Evolutionary conservation across 1,140 invertebrate genomes (phyloP).

Genomic region (Acarapis woodi): DNA sequence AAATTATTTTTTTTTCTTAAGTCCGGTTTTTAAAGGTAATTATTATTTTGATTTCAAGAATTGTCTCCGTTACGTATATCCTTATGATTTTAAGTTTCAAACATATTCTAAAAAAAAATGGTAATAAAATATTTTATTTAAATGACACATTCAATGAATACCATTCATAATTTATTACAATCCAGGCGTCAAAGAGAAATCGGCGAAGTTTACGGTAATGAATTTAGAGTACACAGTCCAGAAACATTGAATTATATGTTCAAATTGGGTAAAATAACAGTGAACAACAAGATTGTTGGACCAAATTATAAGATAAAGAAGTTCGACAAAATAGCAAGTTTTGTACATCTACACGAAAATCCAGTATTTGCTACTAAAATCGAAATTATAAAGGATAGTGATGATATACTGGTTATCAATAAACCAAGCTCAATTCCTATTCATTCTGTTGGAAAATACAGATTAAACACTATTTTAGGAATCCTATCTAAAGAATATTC

Average conservation of each 20-base stretch:
- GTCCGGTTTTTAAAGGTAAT: too few species aligned
- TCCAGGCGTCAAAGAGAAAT: constrained; percentile 65
- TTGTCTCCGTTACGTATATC: constrained; percentile 86
- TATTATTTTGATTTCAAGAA: constrained; percentile 95
- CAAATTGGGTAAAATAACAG: constrained; percentile 42
- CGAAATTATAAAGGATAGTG: constrained; percentile 82
- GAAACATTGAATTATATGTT: background rate
- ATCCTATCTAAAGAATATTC: constrained; percentile 88
- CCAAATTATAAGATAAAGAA: constrained; percentile 66
- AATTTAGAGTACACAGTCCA: background rate
- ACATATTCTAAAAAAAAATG: constrained; percentile 90
- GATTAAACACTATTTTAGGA: constrained; percentile 82
- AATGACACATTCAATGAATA: too few species aligned
- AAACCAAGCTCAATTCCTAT: constrained; percentile 98
- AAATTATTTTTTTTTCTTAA: too few species aligned
- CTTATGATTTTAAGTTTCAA: constrained; percentile 89
- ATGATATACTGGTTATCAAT: constrained; percentile 94
- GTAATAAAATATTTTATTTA: constrained; percentile 72
- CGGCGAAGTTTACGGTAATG: constrained; percentile 16
- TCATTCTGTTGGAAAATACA: constrained; percentile 81
- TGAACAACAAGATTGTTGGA: constrained; percentile 76
- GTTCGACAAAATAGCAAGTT: constrained; percentile 75
- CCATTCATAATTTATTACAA: constrained; percentile 82
- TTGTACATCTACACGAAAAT: constrained; percentile 21
- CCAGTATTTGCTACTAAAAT: constrained; percentile 36